Evolutionary conservation across 2,888 invertebrate species (phyloP).

Genomic region (Torymus auratus): DNA sequence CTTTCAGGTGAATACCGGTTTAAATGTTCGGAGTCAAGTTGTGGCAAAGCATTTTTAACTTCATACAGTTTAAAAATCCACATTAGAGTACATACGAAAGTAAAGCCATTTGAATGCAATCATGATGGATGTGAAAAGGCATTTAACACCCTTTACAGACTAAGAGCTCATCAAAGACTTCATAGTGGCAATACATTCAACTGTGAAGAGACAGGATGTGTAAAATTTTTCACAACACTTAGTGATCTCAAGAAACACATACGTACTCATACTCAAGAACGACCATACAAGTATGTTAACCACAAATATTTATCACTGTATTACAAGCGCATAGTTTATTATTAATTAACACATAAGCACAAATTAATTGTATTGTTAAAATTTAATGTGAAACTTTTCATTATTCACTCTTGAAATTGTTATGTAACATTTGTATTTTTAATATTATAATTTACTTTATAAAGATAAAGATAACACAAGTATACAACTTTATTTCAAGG

Average conservation of each 20-base stretch:
- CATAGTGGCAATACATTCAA: slow-evolving; percentile 97
- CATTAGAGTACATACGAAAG: slow-evolving; percentile 93
- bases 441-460: not conserved
- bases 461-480: not conserved
- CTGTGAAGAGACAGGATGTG: slow-evolving; percentile 88
- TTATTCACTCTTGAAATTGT: too few species aligned
- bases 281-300: slow-evolving; percentile 87
- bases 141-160: slow-evolving; percentile 94
- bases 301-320: slow-evolving; percentile 43
- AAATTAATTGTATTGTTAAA: too few species aligned
- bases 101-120: slow-evolving; percentile 93
- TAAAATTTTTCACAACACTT: slow-evolving; percentile 94
- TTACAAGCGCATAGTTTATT: slow-evolving; percentile 32
- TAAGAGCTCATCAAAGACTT: slow-evolving; percentile 92
- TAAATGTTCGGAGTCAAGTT: slow-evolving; percentile 90
- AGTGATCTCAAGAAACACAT: slow-evolving; percentile 96
- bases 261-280: slow-evolving; percentile 93
- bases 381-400: too few species aligned
- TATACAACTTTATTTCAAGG: slow-evolving; percentile 76
- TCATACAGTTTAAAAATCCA: slow-evolving; percentile 97
- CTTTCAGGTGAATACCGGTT: slow-evolving; percentile 94
- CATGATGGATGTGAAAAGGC: slow-evolving; percentile 91
- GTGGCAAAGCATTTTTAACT: slow-evolving; percentile 95
- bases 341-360: not conserved
- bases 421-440: too few species aligned